Evolutionary conservation across 2,888 invertebrate genomes (phyloP), one percentile per base, ranked within the genome.

Genomic region (Priocnemis perturbator): DNA sequence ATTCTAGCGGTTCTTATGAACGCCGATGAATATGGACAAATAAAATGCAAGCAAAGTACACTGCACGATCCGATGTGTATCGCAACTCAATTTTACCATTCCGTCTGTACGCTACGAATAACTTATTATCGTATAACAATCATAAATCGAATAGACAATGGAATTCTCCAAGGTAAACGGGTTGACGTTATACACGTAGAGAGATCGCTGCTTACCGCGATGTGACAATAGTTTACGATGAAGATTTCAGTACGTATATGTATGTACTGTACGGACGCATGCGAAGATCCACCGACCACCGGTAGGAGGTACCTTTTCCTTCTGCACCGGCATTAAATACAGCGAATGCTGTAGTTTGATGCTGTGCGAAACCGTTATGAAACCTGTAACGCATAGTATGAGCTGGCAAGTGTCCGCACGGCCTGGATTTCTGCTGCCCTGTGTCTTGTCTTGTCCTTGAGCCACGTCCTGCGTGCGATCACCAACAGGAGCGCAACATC

Each of bases 301-400:
- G 23, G 19, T 45, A 44, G 21, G 7, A 56, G n/a, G 26, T n/a
- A 23, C 50, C 61, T 71, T 74, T 70, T 69, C 55, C 69, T 67
- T 67, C 15, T 58, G 37, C 53, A 17, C 63, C 56, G 64, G 52
- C 67, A 62, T 69, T 57, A 60, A 69, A 76, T 76, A 69, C 76
- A 77, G 78, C 64, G 26, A 26, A 81, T 26, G 26, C 26, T 26
- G 26, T 69, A 73, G 73, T n/a, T 82, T 79, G 80, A 81, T 79
- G 81, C 81, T 77, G 81, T 58, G 67, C 69, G 75, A 67, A 80
- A 85, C 85, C 85, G 85, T 85, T 85, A 85, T 85, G 84, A 85
- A 85, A 84, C 85, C 85, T 85, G 85, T 74, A 75, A 71, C 74
- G 69, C 66, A 67, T n/a, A n/a, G n/a, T 53, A 74, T 63, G 50